A percentile compares a stretch with the other conserved stretches of the same genome.
phyloP scores from a whole-genome alignment of 2,113 vertebrate species.

The Oncorhynchus nerka region DNA sequence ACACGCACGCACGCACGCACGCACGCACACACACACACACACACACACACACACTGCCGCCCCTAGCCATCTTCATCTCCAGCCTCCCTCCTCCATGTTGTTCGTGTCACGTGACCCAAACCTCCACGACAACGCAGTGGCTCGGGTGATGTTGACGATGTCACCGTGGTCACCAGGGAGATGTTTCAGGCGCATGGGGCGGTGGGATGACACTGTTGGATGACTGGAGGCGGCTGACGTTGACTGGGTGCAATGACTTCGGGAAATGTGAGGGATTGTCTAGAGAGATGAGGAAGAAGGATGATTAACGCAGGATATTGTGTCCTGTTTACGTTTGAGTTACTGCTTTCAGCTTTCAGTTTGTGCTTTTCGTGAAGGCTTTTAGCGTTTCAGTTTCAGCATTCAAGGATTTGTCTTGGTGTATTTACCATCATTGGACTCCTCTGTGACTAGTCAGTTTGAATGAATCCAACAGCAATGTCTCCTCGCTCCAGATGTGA shows the following conservation, averaged over 20 bases:
- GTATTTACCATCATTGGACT: neutral
- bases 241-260: neutral
- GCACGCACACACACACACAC: neutral
- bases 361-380: neutral
- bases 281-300: too few relatives aligned
- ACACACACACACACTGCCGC: too few relatives aligned
- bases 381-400: neutral
- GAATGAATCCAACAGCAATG: neutral
- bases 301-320: neutral
- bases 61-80: conserved; percentile 34
- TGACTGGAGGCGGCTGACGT: neutral
- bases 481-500: neutral
- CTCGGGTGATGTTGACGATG: conserved; percentile 8
- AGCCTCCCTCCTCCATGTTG: conserved; percentile 43
- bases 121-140: conserved; percentile 12
- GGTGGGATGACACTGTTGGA: neutral
- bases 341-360: neutral
- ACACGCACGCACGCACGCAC: neutral
- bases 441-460: neutral
- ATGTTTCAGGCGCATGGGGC: neutral
- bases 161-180: too few relatives aligned
- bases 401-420: neutral
- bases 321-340: neutral
- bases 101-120: conserved; percentile 52
- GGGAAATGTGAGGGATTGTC: too few relatives aligned